Percentiles rank a stretch among this genome's conserved stretches.
Conservation (phyloP, 2,888 invertebrate species). For the Ecliptopera silaceata region DNA sequence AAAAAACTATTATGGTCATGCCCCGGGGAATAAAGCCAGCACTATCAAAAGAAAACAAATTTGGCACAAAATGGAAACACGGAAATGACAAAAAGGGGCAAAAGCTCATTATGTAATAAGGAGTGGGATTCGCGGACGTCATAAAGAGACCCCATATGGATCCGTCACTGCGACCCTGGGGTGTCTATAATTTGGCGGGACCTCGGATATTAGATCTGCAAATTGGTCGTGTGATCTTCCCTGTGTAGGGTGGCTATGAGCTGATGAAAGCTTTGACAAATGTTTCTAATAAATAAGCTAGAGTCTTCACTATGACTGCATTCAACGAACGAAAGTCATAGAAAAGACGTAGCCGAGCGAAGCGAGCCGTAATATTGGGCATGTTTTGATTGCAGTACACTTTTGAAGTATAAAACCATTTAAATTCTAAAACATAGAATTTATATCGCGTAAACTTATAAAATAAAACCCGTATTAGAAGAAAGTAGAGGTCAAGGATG, state of each 20-base stretch:
- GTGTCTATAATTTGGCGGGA: conserved; percentile 57
- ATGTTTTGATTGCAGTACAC: too few species aligned
- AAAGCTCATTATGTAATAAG: conserved; percentile 49
- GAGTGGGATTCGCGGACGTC: conserved; percentile 46
- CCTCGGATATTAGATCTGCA: conserved; percentile 74
- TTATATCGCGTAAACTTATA: too few species aligned
- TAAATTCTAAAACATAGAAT: too few species aligned
- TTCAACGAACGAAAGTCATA: neutral
- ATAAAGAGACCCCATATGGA: conserved; percentile 59
- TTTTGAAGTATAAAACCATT: too few species aligned
- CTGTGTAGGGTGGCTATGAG: conserved; percentile 49
- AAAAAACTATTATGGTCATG: conserved; percentile 26
- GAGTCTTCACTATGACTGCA: neutral
- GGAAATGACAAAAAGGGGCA: conserved; percentile 36
- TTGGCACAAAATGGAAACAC: conserved; percentile 33
- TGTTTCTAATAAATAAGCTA: neutral
- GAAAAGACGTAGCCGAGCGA: too few species aligned
- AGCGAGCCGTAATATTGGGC: too few species aligned
- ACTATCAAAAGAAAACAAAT: conserved; percentile 36
- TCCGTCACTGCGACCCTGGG: conserved; percentile 52
- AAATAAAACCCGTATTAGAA: too few species aligned
- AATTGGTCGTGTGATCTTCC: conserved; percentile 73
- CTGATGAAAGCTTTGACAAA: neutral
- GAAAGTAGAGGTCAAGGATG: too few species aligned
- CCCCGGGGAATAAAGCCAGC: conserved; percentile 24